These are phyloP conservation scores for Drosophila orosa DNA, from an alignment of 1,140 invertebrate species.

Conservation along the genomic window DNA sequence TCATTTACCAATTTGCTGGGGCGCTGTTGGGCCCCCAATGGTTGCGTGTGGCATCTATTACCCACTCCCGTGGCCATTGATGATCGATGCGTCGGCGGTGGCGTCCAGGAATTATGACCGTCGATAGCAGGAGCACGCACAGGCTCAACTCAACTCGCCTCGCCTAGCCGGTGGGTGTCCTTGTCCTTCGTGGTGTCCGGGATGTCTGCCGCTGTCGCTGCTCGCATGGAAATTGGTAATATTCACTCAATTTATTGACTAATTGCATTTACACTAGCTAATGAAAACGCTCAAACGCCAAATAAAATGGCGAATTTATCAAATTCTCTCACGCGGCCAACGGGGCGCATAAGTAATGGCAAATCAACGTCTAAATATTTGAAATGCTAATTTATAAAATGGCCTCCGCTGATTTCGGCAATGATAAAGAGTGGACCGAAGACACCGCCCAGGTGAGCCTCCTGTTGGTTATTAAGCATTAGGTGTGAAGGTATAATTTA, in stretches of 20 bases:
- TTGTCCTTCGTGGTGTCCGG: constrained; percentile 39
- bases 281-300: constrained; percentile 68
- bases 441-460: background rate
- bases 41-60: constrained; percentile 43
- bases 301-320: constrained; percentile 78
- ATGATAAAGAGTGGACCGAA: constrained; percentile 9
- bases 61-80: constrained; percentile 34
- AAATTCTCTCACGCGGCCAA: constrained; percentile 57
- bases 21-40: constrained; percentile 12
- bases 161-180: constrained; percentile 8
- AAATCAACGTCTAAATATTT: constrained; percentile 64
- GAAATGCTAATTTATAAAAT: constrained; percentile 66
- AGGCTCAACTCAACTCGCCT: background rate
- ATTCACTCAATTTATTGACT: constrained; percentile 80
- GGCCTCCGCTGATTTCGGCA: constrained; percentile 31
- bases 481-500: constrained; percentile 53
- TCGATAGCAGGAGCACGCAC: constrained; percentile 59
- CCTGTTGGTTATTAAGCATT: constrained; percentile 2
- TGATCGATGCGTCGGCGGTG: constrained; percentile 68
- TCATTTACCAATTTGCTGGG: constrained; percentile 65
- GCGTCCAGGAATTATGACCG: constrained; percentile 64
- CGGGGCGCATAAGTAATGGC: constrained; percentile 49
- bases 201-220: constrained; percentile 5
- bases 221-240: constrained; percentile 71
- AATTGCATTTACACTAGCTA: constrained; percentile 75